Evolutionary conservation across 2,797 vertebrate species (phyloP).

Genomic region (Microcaecilia unicolor): DNA sequence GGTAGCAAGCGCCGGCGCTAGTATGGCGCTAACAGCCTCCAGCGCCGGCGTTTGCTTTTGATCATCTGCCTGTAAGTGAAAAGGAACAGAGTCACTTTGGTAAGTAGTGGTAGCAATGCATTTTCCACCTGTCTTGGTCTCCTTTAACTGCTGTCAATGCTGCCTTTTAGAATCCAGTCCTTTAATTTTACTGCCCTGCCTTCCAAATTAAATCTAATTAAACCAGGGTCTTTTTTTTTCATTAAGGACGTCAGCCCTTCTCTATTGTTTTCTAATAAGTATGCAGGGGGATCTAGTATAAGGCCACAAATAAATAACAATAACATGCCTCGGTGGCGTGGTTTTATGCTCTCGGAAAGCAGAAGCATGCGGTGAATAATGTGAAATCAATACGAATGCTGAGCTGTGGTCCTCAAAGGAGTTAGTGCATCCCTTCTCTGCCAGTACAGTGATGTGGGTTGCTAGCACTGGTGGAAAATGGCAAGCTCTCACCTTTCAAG

Average conservation of each 20-base stretch:
- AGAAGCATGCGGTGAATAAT: slow-evolving; percentile 1
- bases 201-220: slow-evolving; percentile 1
- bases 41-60: too few relatives aligned
- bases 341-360: background rate
- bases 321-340: slow-evolving; percentile 2
- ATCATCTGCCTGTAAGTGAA: too few relatives aligned
- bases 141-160: background rate
- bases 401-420: too few relatives aligned
- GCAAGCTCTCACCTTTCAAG: background rate
- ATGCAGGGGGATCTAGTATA: slow-evolving; percentile 7
- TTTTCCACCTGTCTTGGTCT: background rate
- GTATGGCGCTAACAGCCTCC: too few relatives aligned
- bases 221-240: slow-evolving; percentile 4
- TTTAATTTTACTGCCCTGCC: slow-evolving; percentile 1
- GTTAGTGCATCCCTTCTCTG: too few relatives aligned
- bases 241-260: background rate
- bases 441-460: too few relatives aligned
- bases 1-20: too few relatives aligned
- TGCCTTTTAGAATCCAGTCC: background rate
- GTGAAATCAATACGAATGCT: background rate
- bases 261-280: slow-evolving; percentile 7
- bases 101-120: too few relatives aligned
- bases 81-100: too few relatives aligned
- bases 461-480: slow-evolving; percentile 14
- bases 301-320: slow-evolving; percentile 8